These are phyloP conservation scores for Eupithecia tripunctaria DNA, from an alignment of 2,888 invertebrate genomes.

Conservation along the genomic window DNA sequence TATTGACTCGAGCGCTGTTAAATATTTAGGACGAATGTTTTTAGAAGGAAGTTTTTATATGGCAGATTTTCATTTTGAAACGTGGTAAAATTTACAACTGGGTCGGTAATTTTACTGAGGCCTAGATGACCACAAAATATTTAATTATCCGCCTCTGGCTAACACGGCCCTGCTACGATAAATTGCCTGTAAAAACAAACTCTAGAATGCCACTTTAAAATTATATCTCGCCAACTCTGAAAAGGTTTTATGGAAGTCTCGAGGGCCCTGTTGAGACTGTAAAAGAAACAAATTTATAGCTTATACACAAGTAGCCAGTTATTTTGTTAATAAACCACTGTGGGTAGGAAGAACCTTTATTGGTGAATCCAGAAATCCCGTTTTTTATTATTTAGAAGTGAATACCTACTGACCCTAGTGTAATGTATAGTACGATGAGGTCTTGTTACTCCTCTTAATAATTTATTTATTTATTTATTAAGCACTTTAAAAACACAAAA, in stretches of 20 bases:
- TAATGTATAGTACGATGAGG: no score
- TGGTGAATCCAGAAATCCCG: not conserved
- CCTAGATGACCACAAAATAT: not conserved
- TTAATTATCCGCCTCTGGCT: not conserved
- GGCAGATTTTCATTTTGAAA: not conserved
- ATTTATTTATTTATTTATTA: no score
- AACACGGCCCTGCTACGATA: slow-evolving; percentile 5
- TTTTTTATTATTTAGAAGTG: not conserved
- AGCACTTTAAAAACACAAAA: no score
- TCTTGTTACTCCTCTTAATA: no score
- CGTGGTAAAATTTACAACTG: not conserved
- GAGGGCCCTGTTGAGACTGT: slow-evolving; percentile 16
- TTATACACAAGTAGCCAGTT: not conserved
- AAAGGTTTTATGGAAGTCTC: slow-evolving; percentile 26
- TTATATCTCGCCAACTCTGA: slow-evolving; percentile 28
- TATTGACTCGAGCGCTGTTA: slow-evolving; percentile 11
- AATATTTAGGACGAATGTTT: not conserved
- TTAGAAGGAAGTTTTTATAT: not conserved
- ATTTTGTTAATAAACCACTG: not conserved
- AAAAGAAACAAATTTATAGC: slow-evolving; percentile 9
- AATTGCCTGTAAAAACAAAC: slow-evolving; percentile 35
- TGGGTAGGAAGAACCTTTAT: not conserved
- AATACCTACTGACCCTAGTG: no score
- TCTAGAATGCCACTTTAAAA: slow-evolving; percentile 33
- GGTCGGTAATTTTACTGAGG: not conserved